A percentile compares a stretch with the other conserved stretches of the same genome.
Evolutionary conservation across 2,888 invertebrate genomes (phyloP).

Genomic region (Scrobipalpa costella): DNA sequence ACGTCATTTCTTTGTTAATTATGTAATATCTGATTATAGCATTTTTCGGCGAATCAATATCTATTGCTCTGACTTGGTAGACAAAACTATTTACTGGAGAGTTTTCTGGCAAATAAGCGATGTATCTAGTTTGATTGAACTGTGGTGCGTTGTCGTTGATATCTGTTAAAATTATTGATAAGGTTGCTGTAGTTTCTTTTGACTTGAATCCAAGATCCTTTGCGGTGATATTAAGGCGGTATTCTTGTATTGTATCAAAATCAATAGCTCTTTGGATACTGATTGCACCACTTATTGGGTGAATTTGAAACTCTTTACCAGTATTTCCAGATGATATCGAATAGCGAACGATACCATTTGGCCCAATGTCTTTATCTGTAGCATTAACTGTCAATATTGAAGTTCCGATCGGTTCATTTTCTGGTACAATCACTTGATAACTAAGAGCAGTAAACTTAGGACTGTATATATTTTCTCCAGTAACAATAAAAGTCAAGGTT

Average conservation of each 20-base stretch:
- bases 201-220: conserved; percentile 92
- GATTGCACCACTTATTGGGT: conserved; percentile 88
- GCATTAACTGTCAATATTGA: conserved; percentile 92
- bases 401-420: conserved; percentile 93
- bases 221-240: conserved; percentile 93
- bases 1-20: conserved; percentile 87
- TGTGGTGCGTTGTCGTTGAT: conserved; percentile 96
- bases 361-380: conserved; percentile 91
- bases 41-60: conserved; percentile 93
- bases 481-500: conserved; percentile 87
- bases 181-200: conserved; percentile 87
- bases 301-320: conserved; percentile 89
- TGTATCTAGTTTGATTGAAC: conserved; percentile 89
- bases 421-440: conserved; percentile 94
- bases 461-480: conserved; percentile 89
- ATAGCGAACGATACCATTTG: conserved; percentile 94
- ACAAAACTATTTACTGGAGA: conserved; percentile 87
- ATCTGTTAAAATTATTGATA: conserved; percentile 93
- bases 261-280: conserved; percentile 90
- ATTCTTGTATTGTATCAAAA: conserved; percentile 92
- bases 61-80: conserved; percentile 87
- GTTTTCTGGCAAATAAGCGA: conserved; percentile 92
- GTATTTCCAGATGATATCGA: conserved; percentile 92
- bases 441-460: conserved; percentile 92
- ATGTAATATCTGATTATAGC: conserved; percentile 92